Evolutionary conservation across 2,888 invertebrate genomes (phyloP).

Genomic region (Phortica magna): DNA sequence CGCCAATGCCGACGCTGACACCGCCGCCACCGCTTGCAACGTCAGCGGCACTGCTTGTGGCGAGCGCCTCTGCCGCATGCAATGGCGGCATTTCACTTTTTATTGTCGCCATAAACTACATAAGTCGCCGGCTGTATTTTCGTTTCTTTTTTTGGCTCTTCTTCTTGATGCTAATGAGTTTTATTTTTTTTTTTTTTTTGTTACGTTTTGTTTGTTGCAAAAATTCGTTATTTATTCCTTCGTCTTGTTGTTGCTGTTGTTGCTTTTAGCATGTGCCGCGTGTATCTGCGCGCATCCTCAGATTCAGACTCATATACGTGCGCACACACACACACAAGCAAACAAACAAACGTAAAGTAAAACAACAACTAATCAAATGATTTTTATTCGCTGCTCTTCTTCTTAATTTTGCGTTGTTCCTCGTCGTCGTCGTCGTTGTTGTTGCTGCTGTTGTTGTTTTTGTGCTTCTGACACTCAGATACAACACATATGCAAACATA

Average conservation of each 20-base stretch:
- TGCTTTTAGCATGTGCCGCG: background rate
- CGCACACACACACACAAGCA: background rate
- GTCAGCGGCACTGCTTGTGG: constrained; percentile 44
- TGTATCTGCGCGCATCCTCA: background rate
- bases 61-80: constrained; percentile 70
- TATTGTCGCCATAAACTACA: constrained; percentile 72
- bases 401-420: too few species aligned
- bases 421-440: too few species aligned
- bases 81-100: constrained; percentile 76
- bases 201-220: background rate
- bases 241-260: background rate
- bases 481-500: too few species aligned
- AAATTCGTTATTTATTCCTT: background rate
- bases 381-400: too few species aligned
- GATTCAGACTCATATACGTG: background rate
- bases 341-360: too few species aligned
- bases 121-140: constrained; percentile 49
- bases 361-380: too few species aligned
- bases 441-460: too few species aligned
- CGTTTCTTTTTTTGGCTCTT: background rate
- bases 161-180: background rate
- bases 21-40: constrained; percentile 30
- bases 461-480: too few species aligned
- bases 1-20: constrained; percentile 29
- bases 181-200: background rate